These are phyloP conservation scores for Akabosia matsudoensis DNA, from an alignment of 1,140 invertebrate species.

Conservation along the genomic window DNA sequence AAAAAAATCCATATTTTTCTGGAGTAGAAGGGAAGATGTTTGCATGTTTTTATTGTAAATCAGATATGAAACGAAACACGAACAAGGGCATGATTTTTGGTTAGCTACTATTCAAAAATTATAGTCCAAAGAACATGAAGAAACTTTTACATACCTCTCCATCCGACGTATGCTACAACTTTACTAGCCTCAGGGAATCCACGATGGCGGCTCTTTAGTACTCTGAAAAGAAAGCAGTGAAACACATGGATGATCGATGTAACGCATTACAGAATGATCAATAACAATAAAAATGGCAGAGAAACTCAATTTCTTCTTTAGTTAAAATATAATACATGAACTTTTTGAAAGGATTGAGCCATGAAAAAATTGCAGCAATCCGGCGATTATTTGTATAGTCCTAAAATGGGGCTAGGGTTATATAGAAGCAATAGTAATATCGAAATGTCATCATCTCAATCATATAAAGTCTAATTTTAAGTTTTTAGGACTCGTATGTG, in stretches of 20 bases:
- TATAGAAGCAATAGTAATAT: no score
- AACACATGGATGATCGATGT: neutral
- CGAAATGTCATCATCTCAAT: no score
- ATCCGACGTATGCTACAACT: constrained; percentile 21
- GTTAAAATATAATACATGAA: no score
- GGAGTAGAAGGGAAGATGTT: neutral
- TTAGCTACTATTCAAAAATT: neutral
- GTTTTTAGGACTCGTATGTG: no score
- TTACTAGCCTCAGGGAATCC: constrained; percentile 18
- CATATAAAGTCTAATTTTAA: no score
- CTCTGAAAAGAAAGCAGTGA: neutral
- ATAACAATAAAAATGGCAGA: neutral
- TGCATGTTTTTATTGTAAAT: neutral
- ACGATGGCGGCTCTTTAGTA: constrained; percentile 3
- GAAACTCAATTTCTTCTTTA: neutral
- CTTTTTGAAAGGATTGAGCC: no score
- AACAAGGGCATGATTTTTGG: no score
- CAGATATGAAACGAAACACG: neutral
- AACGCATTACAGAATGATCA: neutral
- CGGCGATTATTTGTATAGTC: no score
- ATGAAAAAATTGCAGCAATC: no score
- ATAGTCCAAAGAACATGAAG: neutral
- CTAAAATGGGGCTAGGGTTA: no score
- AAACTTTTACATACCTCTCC: neutral
- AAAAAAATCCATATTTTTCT: no score